phyloP scores from a whole-genome alignment of 2,113 vertebrate species.

The Macroglossus sobrinus region DNA sequence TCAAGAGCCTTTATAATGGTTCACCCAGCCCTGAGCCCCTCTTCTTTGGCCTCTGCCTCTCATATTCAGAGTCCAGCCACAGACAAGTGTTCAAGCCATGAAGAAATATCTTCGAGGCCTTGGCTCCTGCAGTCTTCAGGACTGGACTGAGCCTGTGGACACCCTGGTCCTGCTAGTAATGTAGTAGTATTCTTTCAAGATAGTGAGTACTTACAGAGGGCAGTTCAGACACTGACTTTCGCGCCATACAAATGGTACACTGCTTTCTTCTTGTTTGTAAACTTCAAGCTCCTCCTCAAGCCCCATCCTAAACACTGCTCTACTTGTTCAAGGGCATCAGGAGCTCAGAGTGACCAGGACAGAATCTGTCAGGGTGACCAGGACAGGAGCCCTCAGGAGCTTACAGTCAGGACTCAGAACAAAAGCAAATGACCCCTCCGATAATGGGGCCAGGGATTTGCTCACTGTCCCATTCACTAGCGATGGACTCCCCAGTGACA shows the following conservation, averaged over 20 bases:
- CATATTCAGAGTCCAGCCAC: background rate
- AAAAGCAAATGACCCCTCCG: background rate
- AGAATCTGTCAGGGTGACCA: background rate
- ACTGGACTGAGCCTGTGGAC: background rate
- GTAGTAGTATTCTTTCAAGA: background rate
- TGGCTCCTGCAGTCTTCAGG: background rate
- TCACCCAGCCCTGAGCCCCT: background rate
- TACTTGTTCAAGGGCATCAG: background rate
- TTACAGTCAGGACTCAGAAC: background rate
- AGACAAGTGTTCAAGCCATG: background rate
- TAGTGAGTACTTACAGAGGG: background rate
- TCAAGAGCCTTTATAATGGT: background rate
- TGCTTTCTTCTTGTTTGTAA: background rate
- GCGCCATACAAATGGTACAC: too few species aligned
- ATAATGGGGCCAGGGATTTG: too few species aligned
- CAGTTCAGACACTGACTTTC: background rate
- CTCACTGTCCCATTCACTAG: background rate
- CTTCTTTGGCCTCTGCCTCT: background rate
- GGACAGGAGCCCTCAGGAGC: background rate
- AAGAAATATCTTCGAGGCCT: background rate
- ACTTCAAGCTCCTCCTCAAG: background rate
- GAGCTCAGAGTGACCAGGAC: background rate
- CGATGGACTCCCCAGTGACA: rapidly evolving
- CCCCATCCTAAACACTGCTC: background rate
- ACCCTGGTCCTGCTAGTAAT: background rate